Conservation (phyloP, 2,888 invertebrate genomes). For the Apotomis capreana region DNA sequence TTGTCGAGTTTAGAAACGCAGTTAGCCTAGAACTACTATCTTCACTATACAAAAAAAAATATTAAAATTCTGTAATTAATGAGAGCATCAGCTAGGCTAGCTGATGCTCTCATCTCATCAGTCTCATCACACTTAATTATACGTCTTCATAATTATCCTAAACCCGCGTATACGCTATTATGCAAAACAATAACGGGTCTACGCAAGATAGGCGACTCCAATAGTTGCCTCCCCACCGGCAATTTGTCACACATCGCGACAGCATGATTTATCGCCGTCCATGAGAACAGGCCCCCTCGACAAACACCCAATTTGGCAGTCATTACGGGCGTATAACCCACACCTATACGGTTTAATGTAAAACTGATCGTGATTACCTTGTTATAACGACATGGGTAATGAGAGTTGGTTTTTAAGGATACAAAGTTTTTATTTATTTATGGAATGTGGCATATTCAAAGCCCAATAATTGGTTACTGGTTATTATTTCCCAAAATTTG, state of each 20-base stretch:
- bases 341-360: conserved; percentile 51
- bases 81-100: too few species aligned
- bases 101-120: too few species aligned
- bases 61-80: too few species aligned
- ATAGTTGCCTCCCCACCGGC: conserved; percentile 61
- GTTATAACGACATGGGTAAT: conserved; percentile 1
- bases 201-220: conserved; percentile 47
- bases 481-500: too few species aligned
- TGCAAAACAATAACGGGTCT: conserved; percentile 38
- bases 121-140: neutral
- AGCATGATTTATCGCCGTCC: conserved; percentile 74
- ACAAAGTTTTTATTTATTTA: too few species aligned
- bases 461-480: too few species aligned
- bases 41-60: too few species aligned
- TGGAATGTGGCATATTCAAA: too few species aligned
- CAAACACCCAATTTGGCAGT: conserved; percentile 74
- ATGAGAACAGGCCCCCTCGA: conserved; percentile 72
- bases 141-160: neutral
- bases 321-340: conserved; percentile 69
- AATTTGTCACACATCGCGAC: conserved; percentile 80
- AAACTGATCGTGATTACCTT: conserved; percentile 10
- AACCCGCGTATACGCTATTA: conserved; percentile 16
- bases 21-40: too few species aligned
- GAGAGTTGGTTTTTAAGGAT: too few species aligned
- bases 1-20: too few species aligned